A percentile compares a stretch with the other conserved stretches of the same genome.
These are phyloP conservation scores for Fistularia commersonii DNA, from an alignment of 2,797 vertebrate genomes.

Conservation along the genomic window DNA sequence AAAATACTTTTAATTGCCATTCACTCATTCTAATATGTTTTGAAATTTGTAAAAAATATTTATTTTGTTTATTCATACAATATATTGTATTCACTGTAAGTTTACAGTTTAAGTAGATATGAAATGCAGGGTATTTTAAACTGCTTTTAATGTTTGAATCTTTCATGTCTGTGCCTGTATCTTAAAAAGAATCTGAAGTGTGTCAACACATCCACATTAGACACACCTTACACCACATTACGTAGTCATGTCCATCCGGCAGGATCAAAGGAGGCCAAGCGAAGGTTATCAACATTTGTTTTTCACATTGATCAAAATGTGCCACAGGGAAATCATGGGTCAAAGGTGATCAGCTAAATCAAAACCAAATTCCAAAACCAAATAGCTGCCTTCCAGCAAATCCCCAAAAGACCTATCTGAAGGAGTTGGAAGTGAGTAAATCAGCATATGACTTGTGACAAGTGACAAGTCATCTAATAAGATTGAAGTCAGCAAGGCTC, in stretches of 20 bases:
- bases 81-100: too few species aligned
- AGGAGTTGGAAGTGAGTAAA: conserved; percentile 35
- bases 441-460: conserved; percentile 28
- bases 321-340: conserved; percentile 50
- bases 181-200: too few species aligned
- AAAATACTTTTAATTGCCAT: too few species aligned
- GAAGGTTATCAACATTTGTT: conserved; percentile 63
- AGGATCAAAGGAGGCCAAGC: conserved; percentile 35
- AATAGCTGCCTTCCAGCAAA: conserved; percentile 10
- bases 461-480: conserved; percentile 55
- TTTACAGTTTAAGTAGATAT: too few species aligned
- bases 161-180: too few species aligned
- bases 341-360: conserved; percentile 52
- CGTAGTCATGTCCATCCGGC: conserved; percentile 7
- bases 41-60: too few species aligned
- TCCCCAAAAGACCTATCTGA: conserved; percentile 4
- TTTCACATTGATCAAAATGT: conserved; percentile 66
- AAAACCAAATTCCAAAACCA: conserved; percentile 52
- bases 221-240: background rate
- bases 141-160: too few species aligned
- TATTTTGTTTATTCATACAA: too few species aligned
- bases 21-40: too few species aligned
- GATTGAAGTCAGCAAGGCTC: conserved; percentile 32
- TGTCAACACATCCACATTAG: too few species aligned
- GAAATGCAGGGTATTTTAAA: too few species aligned